Evolutionary conservation across 2,888 invertebrate species (phyloP).

Genomic region (Chironomus riparius): DNA sequence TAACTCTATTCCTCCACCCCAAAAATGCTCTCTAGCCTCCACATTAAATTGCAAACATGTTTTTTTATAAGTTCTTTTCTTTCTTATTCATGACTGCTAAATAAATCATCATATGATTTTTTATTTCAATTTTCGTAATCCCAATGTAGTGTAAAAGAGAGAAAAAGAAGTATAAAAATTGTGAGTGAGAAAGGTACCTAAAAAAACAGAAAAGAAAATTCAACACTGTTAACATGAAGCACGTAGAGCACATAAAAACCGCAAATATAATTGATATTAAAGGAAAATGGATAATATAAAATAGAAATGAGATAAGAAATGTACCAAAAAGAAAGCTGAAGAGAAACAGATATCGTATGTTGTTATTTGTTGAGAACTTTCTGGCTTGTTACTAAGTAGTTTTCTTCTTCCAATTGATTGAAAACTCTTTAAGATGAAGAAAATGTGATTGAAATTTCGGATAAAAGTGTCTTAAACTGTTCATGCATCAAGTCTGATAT

Average conservation of each 20-base stretch:
- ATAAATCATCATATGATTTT: slow-evolving; percentile 26
- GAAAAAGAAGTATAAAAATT: background rate
- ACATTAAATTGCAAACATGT: background rate
- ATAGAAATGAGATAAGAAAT: background rate
- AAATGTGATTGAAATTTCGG: too few relatives aligned
- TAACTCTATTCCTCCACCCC: too few relatives aligned
- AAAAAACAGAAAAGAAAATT: background rate
- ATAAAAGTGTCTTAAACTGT: too few relatives aligned
- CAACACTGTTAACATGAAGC: background rate
- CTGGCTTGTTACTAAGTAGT: too few relatives aligned
- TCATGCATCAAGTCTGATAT: too few relatives aligned
- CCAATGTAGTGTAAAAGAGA: background rate
- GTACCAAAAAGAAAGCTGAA: background rate
- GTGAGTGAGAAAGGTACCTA: background rate
- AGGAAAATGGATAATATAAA: slow-evolving; percentile 3
- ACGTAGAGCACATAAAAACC: slow-evolving; percentile 10
- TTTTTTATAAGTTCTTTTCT: background rate
- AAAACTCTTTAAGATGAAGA: too few relatives aligned
- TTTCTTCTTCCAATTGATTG: too few relatives aligned
- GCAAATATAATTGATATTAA: slow-evolving; percentile 24
- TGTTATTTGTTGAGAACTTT: too few relatives aligned
- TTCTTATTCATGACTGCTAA: slow-evolving; percentile 15
- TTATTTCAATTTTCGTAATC: slow-evolving; percentile 25
- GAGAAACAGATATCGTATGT: too few relatives aligned
- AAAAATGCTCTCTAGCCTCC: background rate